Conservation (phyloP, 2,888 invertebrate species). For the Caenorhabditis panamensis region DNA sequence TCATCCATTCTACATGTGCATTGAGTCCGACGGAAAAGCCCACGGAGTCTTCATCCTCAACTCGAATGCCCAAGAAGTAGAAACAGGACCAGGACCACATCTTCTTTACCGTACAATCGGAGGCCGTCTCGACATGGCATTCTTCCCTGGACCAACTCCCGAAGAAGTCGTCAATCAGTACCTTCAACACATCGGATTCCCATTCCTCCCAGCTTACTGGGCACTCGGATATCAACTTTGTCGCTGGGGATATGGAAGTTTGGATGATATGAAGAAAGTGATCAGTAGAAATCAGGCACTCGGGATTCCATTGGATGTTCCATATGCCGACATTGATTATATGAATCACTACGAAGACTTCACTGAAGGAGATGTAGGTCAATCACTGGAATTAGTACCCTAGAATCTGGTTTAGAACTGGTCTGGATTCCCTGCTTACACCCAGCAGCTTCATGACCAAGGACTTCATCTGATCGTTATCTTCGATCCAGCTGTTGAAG, state of each 20-base stretch:
- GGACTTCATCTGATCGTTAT: slow-evolving; percentile 77
- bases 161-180: slow-evolving; percentile 80
- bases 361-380: slow-evolving; percentile 82
- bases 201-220: slow-evolving; percentile 81
- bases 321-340: slow-evolving; percentile 90
- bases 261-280: slow-evolving; percentile 74
- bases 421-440: slow-evolving; percentile 72
- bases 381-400: background rate
- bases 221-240: slow-evolving; percentile 80
- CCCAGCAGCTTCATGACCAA: slow-evolving; percentile 68
- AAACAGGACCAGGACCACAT: slow-evolving; percentile 76
- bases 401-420: slow-evolving; percentile 70
- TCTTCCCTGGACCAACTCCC: slow-evolving; percentile 82
- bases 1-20: slow-evolving; percentile 77
- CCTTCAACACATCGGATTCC: slow-evolving; percentile 72
- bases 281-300: slow-evolving; percentile 79
- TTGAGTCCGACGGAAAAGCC: slow-evolving; percentile 78
- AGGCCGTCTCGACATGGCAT: slow-evolving; percentile 81
- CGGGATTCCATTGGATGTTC: slow-evolving; percentile 83
- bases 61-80: slow-evolving; percentile 77
- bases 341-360: slow-evolving; percentile 89
- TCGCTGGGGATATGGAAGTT: slow-evolving; percentile 74
- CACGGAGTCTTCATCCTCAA: slow-evolving; percentile 79
- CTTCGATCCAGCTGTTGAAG: slow-evolving; percentile 79
- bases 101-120: slow-evolving; percentile 87